Evolutionary conservation across 2,113 vertebrate species (phyloP).

Genomic region (Porphyrio hochstetteri): DNA sequence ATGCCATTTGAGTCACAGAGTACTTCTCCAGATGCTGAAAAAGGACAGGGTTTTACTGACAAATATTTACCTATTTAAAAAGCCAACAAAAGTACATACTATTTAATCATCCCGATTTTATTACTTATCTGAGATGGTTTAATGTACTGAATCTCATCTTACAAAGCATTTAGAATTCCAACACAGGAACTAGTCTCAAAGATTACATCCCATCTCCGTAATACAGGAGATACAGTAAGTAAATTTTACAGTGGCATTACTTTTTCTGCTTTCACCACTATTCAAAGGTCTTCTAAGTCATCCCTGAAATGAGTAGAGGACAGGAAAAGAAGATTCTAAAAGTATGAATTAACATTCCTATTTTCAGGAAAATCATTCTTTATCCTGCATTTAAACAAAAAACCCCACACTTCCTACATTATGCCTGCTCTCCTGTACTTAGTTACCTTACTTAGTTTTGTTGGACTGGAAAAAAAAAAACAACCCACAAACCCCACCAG

Average conservation of each 20-base stretch:
- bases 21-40: slow-evolving; percentile 51
- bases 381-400: neutral
- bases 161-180: neutral
- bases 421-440: neutral
- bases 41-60: slow-evolving; percentile 38
- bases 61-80: slow-evolving; percentile 58
- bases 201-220: neutral
- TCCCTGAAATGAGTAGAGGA: neutral
- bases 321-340: neutral
- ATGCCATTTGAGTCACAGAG: slow-evolving; percentile 51
- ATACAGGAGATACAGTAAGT: neutral
- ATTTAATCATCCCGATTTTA: slow-evolving; percentile 29
- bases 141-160: neutral
- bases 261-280: neutral
- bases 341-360: neutral
- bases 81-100: neutral
- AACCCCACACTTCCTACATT: neutral
- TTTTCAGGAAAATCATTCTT: neutral
- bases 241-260: neutral
- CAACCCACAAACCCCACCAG: no score
- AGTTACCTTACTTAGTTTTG: neutral
- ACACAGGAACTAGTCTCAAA: neutral
- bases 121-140: neutral
- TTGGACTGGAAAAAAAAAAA: neutral
- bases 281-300: neutral